phyloP scores from a whole-genome alignment of 2,888 invertebrate genomes.

The Carabus problematicus region DNA sequence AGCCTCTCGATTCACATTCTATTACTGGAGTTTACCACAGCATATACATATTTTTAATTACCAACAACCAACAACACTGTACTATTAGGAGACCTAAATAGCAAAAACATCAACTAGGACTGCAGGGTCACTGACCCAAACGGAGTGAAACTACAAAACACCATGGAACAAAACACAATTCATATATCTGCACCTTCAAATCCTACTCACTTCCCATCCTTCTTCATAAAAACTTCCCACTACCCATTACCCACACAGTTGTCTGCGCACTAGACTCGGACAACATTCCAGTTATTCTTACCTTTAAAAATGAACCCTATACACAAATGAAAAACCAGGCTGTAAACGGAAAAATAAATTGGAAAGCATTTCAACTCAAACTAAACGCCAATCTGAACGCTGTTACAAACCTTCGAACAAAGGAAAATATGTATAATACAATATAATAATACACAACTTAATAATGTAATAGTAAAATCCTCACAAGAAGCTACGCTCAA shows the following conservation, averaged over 20 bases:
- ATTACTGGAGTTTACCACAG: no score
- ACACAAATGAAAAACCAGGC: no score
- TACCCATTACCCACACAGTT: not conserved
- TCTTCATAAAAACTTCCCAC: slow-evolving; percentile 1
- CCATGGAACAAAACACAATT: not conserved
- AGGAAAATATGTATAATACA: no score
- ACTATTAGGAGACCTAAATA: no score
- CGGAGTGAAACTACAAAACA: no score
- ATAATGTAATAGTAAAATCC: not conserved
- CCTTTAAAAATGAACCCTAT: not conserved
- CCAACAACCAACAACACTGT: no score
- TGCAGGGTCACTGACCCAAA: no score
- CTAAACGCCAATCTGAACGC: slow-evolving; percentile 6
- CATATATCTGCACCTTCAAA: not conserved
- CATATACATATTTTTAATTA: no score
- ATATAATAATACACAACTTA: not conserved
- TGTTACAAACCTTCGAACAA: no score
- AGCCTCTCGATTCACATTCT: no score
- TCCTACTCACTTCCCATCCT: slow-evolving; percentile 16
- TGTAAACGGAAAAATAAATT: not conserved
- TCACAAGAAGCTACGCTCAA: not conserved
- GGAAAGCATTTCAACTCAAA: slow-evolving; percentile 1
- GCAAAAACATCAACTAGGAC: no score
- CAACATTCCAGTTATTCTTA: slow-evolving; percentile 6
- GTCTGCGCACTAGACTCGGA: slow-evolving; percentile 7